phyloP scores from a whole-genome alignment of 2,113 vertebrate species.

The Nyctibius bracteatus region DNA sequence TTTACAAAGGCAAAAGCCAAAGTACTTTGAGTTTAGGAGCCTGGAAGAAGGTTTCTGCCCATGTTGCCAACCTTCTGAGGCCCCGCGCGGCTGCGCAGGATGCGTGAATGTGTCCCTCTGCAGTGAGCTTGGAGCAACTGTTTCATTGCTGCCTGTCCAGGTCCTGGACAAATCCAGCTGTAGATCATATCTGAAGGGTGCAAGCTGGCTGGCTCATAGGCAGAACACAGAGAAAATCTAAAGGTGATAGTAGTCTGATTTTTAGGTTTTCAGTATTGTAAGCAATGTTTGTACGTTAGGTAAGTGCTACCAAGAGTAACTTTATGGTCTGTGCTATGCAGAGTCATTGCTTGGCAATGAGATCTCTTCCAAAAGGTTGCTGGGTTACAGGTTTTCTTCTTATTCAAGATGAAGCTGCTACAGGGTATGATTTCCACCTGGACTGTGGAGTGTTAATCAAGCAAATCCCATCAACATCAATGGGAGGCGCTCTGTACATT shows the following conservation, averaged over 20 bases:
- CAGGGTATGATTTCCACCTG: background rate
- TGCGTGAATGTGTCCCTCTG: rapidly evolving
- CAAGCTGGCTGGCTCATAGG: background rate
- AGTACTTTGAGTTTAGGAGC: background rate
- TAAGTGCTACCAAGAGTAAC: background rate
- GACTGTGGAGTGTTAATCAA: background rate
- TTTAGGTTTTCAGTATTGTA: background rate
- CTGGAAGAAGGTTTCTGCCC: background rate
- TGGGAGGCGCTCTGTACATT: background rate
- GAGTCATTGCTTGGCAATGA: background rate
- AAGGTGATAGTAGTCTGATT: background rate
- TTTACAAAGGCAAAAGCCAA: background rate
- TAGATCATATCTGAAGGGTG: background rate
- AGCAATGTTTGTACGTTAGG: background rate
- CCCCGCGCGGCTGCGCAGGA: rapidly evolving
- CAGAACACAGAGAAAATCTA: background rate
- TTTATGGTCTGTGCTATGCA: background rate
- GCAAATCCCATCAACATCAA: background rate
- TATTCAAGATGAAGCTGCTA: background rate
- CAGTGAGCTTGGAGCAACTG: background rate
- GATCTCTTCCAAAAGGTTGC: background rate
- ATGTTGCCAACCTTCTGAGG: background rate
- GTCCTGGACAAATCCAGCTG: background rate
- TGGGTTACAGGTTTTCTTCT: background rate
- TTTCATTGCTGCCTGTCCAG: background rate